Conservation (phyloP, 2,113 vertebrate genomes). For the Odobenus rosmarus region DNA sequence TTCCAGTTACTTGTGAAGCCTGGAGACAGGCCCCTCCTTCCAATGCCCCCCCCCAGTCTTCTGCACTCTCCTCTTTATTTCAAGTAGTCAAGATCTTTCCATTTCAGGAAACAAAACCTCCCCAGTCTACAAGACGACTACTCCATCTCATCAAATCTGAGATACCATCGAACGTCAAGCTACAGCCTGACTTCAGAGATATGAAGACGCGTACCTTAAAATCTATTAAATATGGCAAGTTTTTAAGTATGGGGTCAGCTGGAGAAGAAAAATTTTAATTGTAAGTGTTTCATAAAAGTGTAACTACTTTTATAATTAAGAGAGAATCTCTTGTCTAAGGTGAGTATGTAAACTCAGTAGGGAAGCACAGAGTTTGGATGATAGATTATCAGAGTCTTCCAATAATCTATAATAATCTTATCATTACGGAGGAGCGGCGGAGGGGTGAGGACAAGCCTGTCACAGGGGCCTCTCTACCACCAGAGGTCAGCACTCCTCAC, state of each 20-base stretch:
- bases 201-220: background rate
- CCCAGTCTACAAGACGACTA: background rate
- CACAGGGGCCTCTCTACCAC: background rate
- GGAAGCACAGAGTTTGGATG: background rate
- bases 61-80: background rate
- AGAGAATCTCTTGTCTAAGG: background rate
- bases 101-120: background rate
- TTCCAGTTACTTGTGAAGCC: background rate
- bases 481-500: constrained; percentile 44
- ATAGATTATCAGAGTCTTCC: background rate
- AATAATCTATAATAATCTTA: background rate
- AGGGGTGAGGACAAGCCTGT: background rate
- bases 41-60: background rate
- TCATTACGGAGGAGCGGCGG: rapidly evolving
- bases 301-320: background rate
- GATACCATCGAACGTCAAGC: background rate
- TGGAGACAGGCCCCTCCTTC: too few species aligned
- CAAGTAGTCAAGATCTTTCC: background rate
- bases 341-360: background rate
- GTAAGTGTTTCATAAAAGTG: background rate
- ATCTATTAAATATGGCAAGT: background rate
- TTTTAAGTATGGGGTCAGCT: background rate
- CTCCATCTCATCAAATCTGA: background rate
- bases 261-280: background rate
- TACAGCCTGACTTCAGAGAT: background rate